Evolutionary conservation across 1,140 invertebrate species (phyloP).

Genomic region (Planococcus citri): DNA sequence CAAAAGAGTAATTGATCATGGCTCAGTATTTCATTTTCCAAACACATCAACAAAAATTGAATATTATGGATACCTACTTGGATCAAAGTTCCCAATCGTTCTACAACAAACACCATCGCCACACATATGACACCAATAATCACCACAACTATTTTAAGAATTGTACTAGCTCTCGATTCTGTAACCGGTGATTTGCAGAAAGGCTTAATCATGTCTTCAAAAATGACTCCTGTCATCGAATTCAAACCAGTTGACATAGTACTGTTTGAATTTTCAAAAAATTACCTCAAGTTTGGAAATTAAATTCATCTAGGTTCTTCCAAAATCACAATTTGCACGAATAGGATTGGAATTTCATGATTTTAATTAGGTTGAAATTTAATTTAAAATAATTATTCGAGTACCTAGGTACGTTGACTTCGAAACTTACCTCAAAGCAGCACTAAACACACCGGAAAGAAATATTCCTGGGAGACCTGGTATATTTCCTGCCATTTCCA

Average conservation of each 20-base stretch:
- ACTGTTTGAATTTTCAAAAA: constrained; percentile 37
- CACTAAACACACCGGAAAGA: constrained; percentile 59
- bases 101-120: constrained; percentile 51
- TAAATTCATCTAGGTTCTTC: too few species aligned
- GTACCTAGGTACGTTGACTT: not conserved
- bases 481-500: constrained; percentile 46
- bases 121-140: constrained; percentile 49
- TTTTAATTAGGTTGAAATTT: too few species aligned
- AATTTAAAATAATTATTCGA: too few species aligned
- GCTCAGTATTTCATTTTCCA: not conserved
- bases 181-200: constrained; percentile 33
- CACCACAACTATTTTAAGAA: constrained; percentile 56
- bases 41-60: constrained; percentile 60
- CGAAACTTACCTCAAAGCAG: constrained; percentile 45
- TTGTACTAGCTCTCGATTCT: constrained; percentile 46
- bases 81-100: constrained; percentile 45
- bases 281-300: constrained; percentile 51
- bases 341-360: too few species aligned
- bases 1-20: not conserved
- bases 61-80: constrained; percentile 45
- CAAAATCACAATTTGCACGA: too few species aligned
- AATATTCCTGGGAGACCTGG: constrained; percentile 58
- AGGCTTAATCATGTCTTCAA: constrained; percentile 62
- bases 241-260: constrained; percentile 67
- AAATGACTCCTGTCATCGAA: constrained; percentile 66